phyloP scores from a whole-genome alignment of 1,140 invertebrate genomes.

The Cotesia typhae region DNA sequence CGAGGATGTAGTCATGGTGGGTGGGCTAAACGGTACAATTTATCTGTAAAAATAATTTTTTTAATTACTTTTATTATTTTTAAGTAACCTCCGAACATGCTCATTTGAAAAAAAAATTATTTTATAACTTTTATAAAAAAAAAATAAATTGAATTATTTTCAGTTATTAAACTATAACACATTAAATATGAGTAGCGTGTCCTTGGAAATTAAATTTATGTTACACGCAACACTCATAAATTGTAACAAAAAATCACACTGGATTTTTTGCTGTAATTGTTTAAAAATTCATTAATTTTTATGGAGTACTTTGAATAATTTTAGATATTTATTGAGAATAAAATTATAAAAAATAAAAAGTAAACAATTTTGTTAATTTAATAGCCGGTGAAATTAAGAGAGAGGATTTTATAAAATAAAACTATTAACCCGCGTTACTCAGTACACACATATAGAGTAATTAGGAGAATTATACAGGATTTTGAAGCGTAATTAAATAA shows the following conservation, averaged over 20 bases:
- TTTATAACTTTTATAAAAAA: too few species aligned
- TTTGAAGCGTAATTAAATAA: neutral
- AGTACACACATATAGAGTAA: too few species aligned
- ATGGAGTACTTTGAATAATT: too few species aligned
- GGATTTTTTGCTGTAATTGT: too few species aligned
- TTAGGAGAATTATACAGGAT: neutral
- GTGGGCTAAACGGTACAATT: constrained; percentile 47
- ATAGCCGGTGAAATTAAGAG: neutral
- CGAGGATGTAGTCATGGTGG: constrained; percentile 79
- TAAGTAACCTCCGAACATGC: neutral
- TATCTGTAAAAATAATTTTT: constrained; percentile 42
- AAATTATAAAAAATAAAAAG: constrained; percentile 5
- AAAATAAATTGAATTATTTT: neutral
- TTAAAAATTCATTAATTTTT: too few species aligned
- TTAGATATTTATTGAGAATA: too few species aligned
- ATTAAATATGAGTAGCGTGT: constrained; percentile 41
- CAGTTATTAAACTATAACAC: constrained; percentile 36
- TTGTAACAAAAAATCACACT: constrained; percentile 15
- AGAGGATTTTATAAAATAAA: too few species aligned
- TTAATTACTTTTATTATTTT: constrained; percentile 14
- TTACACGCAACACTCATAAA: constrained; percentile 16
- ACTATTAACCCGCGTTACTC: too few species aligned
- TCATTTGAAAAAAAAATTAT: too few species aligned
- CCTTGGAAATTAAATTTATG: constrained; percentile 45
- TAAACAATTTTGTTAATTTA: neutral